Base-by-base conservation (phyloP, 1,140 invertebrate species). In the Nasonia giraulti region DNA sequence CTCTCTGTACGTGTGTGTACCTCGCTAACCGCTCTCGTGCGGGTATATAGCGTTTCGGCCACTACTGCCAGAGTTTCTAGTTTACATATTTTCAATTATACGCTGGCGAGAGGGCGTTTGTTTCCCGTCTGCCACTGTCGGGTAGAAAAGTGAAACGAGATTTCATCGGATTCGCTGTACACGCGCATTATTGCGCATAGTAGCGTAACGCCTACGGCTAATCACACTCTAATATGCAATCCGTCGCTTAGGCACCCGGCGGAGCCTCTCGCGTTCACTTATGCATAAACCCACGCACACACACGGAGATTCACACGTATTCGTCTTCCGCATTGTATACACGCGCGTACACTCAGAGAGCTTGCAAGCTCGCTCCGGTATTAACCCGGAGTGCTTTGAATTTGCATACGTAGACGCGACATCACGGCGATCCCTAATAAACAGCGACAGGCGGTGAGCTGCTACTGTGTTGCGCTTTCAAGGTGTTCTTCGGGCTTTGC, bases 371-470 rank as follows among this genome's bases (percentile, higher is more conserved):
- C 37, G 37, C 37, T 44, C 7, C 73, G 73, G 73, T 40, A 75
- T 75, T 55, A 77, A 55, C n/a, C 75, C 75, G 40, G 75, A 55
- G 75, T 50, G 75, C 75, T 44, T 12, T 31, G 77, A 33, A 77
- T 83, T 76, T 83, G 82, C 82, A 77, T 83, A 31, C 33, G 20
- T 20, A 20, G 20, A 47, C 20, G 82, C 31, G 71, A 66, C 47
- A 40, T 82, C 71, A 50, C 31, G 37, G 71, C 76, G 33, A 55
- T 8, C 14, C 44, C 74, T 77, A 47, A 83, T 83, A 83, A 83
- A 77, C 82, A 77, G 62, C 47, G 82, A 78, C n/a, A 27, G 55
- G 31, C 40, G 80, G 23, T 37, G 69, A 50, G 79, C 68, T 80
- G 33, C 68, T 62, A 4, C 33, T 50, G 23, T 40, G 74, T 37